Evolutionary conservation across 2,113 vertebrate species (phyloP), one percentile per base, ranked within the genome.

Genomic region (Ctenomys sociabilis): DNA sequence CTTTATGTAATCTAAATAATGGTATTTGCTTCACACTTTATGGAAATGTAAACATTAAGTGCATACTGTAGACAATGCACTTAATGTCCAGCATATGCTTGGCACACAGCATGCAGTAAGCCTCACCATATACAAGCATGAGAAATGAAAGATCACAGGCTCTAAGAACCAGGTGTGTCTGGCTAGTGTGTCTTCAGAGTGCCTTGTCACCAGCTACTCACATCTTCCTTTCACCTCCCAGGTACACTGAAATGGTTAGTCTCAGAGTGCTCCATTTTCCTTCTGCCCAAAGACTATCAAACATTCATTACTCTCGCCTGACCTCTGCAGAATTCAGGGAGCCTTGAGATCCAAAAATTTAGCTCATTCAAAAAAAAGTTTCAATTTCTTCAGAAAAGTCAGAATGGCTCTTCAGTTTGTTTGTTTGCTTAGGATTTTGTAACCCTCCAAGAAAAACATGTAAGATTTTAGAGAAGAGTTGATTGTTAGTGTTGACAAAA

Each of bases 401-500:
- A 68, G 93, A 96, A 87, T 72, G 68, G 59, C 77, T 96, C 94
- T 95, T 97, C 57, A 90, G 43, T 93, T 97, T 97, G 95, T 97
- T 97, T 97, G 96, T 97, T 96, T 96, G 89, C 93, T 93, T 90
- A 97, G 81, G 95, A 88, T 96, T 82, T 3, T 57, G 49, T 93
- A 96, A 94, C 92, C 21, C 85, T 95, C 96, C 84, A 93, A 96
- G 70, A 78, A 97, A 94, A 98, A 96, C 88, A 88, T 72, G 95
- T 84, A 82, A 96, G 88, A 68, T 89, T 93, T 88, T n/a, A 82
- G 88, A 95, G 49, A 95, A 75, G 43, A 78, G 45, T 84, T 94
- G 88, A 95, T 82, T 97, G 96, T 90, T 52, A 92, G 96, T 97
- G 89, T 59, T 98, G 94, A 96, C 97, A 98, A 98, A 98, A 97